phyloP scores from a whole-genome alignment of 2,888 invertebrate species.

The Bimastos eiseni region DNA sequence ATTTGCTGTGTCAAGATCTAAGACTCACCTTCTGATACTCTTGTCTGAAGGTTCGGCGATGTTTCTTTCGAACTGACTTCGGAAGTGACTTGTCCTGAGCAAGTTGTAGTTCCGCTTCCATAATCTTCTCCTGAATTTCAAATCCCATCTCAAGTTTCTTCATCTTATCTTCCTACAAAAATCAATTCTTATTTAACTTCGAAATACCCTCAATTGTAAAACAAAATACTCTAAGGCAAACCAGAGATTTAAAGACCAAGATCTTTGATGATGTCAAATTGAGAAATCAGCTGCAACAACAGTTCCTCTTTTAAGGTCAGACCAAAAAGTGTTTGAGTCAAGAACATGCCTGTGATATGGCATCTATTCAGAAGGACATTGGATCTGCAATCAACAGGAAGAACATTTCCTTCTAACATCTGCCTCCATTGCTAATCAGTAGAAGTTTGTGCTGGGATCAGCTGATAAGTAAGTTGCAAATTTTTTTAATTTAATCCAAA shows the following conservation, averaged over 20 bases:
- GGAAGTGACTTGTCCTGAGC: conserved; percentile 73
- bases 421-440: not conserved
- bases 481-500: not conserved
- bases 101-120: conserved; percentile 73
- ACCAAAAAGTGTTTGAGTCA: not conserved
- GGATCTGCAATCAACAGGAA: not conserved
- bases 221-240: not conserved
- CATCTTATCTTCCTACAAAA: conserved; percentile 68
- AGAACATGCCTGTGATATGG: not conserved
- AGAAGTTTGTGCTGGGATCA: not conserved
- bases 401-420: not conserved
- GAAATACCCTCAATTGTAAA: not conserved
- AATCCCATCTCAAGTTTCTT: conserved; percentile 72
- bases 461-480: not conserved
- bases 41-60: conserved; percentile 71
- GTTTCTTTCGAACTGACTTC: conserved; percentile 72
- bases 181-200: not conserved
- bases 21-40: conserved; percentile 58
- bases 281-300: not conserved
- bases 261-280: conserved; percentile 9
- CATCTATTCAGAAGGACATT: not conserved
- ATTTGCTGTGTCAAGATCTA: not conserved
- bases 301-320: not conserved
- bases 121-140: conserved; percentile 74
- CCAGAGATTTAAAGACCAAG: not conserved